Conservation (phyloP, 2,797 vertebrate genomes). For the Masticophis lateralis region DNA sequence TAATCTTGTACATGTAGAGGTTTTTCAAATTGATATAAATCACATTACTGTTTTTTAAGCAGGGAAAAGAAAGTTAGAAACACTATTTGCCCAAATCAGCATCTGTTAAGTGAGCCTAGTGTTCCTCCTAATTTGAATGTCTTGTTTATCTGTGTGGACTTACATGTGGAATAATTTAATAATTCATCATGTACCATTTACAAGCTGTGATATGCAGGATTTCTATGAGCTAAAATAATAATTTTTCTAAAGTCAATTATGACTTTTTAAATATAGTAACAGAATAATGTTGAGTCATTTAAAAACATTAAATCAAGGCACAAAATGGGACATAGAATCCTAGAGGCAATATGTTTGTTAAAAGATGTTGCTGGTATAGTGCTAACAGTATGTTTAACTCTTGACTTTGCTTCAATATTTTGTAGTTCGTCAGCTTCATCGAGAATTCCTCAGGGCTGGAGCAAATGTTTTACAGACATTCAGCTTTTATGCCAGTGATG, state of each 20-base stretch:
- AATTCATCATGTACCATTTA: neutral
- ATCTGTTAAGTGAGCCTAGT: neutral
- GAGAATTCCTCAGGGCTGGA: conserved; percentile 93
- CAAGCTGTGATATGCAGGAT: neutral
- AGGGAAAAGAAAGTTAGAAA: neutral
- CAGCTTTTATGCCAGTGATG: conserved; percentile 95
- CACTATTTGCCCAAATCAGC: neutral
- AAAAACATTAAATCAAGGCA: neutral
- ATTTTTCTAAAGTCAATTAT: neutral
- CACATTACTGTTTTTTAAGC: neutral
- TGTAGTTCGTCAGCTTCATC: conserved; percentile 93
- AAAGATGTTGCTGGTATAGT: neutral
- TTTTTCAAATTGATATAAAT: neutral
- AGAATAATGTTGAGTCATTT: neutral
- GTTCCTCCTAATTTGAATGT: neutral
- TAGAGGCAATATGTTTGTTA: neutral
- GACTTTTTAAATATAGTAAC: neutral
- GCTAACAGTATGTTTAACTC: neutral
- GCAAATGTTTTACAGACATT: conserved; percentile 94
- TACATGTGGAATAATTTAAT: neutral
- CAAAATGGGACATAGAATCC: neutral
- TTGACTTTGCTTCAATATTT: conserved; percentile 38
- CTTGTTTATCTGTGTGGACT: neutral
- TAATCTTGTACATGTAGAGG: neutral
- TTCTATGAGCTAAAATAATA: neutral